Base-by-base conservation (phyloP, 2,797 vertebrate genomes). In the Prunella strophiata region DNA sequence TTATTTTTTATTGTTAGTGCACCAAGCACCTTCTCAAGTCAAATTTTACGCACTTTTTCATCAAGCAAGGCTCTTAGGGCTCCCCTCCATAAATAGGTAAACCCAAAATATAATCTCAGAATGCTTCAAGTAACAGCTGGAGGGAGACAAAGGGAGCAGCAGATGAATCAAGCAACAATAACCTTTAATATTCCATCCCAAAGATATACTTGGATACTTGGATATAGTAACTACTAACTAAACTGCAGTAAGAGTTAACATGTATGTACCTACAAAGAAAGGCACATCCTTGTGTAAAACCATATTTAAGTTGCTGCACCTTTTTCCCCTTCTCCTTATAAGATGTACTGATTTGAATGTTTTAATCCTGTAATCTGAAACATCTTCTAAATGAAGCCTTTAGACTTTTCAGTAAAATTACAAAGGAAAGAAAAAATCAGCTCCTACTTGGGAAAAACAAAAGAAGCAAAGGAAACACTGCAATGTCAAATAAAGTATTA, bases 401-500 rank as follows among this genome's bases (percentile, higher is more conserved):
- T 43, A 19, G 26, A 40, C 26, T 88, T 85, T 75, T 42, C 38
- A 92, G 36, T 66, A 55, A 86, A 74, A 36, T 73, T 25, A n/a
- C 26, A 36, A 86, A 85, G 11, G 23, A 87, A 93, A 36, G 17
- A 57, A 68, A 55, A 87, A 91, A 66, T 30, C 40, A 73, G 25
- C 22, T 76, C 16, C 80, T 68, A 43, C 2, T 54, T 54, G 27
- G 13, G 1, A 2, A 29, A 25, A 36, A 30, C 45, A 45, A 66
- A 51, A 50, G 3, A 13, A 63, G 11, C 7, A 43, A 58, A 76
- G 13, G 40, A 61, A 89, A 65, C 42, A 43, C 23, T 55, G 47
- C 27, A 58, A 82, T 63, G 61, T 93, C 42, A 63, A 84, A 62
- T 40, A 47, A 68, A 72, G 20, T 58, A 48, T 63, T 89, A 51